phyloP scores from a whole-genome alignment of 2,888 invertebrate species.

The Taenaris catops region DNA sequence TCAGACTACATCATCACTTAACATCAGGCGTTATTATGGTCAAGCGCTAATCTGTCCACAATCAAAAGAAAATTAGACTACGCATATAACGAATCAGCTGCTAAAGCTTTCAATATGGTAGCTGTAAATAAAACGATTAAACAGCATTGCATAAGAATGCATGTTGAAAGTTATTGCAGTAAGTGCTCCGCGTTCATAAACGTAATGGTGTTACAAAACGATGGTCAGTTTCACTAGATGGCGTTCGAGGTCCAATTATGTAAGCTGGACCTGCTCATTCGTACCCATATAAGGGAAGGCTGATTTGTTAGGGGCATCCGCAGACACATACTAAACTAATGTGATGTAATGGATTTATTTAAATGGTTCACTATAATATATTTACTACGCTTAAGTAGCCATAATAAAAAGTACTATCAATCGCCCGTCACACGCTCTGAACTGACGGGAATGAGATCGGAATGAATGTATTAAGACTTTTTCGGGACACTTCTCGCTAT shows the following conservation, averaged over 20 bases:
- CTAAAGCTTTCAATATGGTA: background rate
- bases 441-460: no score
- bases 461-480: no score
- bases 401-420: no score
- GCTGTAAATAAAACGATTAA: slow-evolving; percentile 1
- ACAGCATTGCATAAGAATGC: slow-evolving; percentile 11
- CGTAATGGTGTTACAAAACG: slow-evolving; percentile 31
- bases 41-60: no score
- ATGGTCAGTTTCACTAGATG: slow-evolving; percentile 36
- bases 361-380: background rate
- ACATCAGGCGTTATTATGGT: no score
- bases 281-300: slow-evolving; percentile 49
- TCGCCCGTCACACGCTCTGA: no score
- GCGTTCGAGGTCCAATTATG: slow-evolving; percentile 38
- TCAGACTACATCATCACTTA: no score
- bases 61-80: no score
- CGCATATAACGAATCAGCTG: no score
- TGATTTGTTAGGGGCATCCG: slow-evolving; percentile 49
- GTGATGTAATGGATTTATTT: slow-evolving; percentile 39
- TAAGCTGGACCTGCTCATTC: slow-evolving; percentile 34
- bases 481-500: no score
- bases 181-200: slow-evolving; percentile 12
- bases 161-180: slow-evolving; percentile 16
- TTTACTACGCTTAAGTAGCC: no score
- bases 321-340: slow-evolving; percentile 34